Evolutionary conservation across 2,797 vertebrate species (phyloP), one percentile per base, ranked within the genome.

Genomic region (Eutrigla gurnardus): DNA sequence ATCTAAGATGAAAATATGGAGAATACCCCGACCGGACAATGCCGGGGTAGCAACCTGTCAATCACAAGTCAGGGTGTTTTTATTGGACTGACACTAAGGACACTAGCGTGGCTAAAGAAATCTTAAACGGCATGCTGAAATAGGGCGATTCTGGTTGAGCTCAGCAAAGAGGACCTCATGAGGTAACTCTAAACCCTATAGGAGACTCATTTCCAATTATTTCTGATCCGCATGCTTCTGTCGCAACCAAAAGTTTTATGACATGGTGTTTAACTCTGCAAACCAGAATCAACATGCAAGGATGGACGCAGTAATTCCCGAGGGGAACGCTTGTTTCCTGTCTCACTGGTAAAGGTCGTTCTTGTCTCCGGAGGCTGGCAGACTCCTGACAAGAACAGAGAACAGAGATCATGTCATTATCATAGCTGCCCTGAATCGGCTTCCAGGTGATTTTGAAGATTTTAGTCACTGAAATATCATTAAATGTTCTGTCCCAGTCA

Each of bases 321-420:
- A 50, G 47, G 25, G n/a, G 25, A 50, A 25, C 47, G 17, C 17
- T 15, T 0, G 37, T 33, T 65, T 17, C 63, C 18, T 65, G 49
- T 40, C 36, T 53, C 13, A 14, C 7, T 32, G 18, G n/a, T 53
- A 52, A 65, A 65, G 49, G 47, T 52, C 37, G 63, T 9, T 52
- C 47, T 65, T 65, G 47, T 49, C 33, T 45, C 42, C 59, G 9
- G 60, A 14, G 46, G 46, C 47, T 50, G 47, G 47, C 63, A 53
- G 18, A 53, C 37, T 50, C 4, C n/a, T 42, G 63, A 40, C 63
- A 53, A 15, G 36, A 65, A 65, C 47, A 65, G 5, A 32, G 63
- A 65, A 25, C 4, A 50, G 63, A 32, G 47, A 52, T 65, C 47
- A 40, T 32, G 36, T 42, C 6, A 10, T 40, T 5, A 40, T 42